These are phyloP conservation scores for Rhinogobio ventralis DNA, from an alignment of 2,797 vertebrate species.

Conservation along the genomic window DNA sequence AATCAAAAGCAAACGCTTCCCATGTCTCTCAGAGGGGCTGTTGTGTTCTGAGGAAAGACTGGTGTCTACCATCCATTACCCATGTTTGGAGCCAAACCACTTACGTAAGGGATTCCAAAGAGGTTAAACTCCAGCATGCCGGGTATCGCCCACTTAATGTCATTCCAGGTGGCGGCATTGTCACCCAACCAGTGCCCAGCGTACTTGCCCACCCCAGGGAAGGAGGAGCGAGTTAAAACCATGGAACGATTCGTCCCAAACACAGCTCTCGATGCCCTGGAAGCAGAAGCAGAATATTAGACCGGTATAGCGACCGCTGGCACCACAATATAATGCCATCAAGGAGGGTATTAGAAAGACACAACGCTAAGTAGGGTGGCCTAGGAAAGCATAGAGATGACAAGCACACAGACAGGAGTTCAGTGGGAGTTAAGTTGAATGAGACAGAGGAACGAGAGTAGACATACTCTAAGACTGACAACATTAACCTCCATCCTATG, in stretches of 20 bases:
- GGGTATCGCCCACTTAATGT: slow-evolving; percentile 92
- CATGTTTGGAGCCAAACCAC: slow-evolving; percentile 62
- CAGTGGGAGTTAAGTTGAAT: slow-evolving; percentile 34
- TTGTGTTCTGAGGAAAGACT: slow-evolving; percentile 46
- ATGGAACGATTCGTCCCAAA: slow-evolving; percentile 86
- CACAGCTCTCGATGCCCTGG: slow-evolving; percentile 81
- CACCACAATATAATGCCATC: neutral
- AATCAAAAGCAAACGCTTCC: slow-evolving; percentile 11
- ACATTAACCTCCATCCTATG: neutral
- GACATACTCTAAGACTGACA: no score
- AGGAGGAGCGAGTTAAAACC: slow-evolving; percentile 91
- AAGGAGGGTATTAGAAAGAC: neutral
- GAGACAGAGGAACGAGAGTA: slow-evolving; percentile 23
- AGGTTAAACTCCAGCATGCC: slow-evolving; percentile 94
- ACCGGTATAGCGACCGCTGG: neutral
- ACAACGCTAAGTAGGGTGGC: neutral
- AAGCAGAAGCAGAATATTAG: slow-evolving; percentile 23
- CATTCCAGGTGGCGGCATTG: slow-evolving; percentile 92
- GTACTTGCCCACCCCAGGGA: slow-evolving; percentile 92
- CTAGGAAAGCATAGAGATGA: neutral
- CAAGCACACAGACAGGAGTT: slow-evolving; percentile 45
- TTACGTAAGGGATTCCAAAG: slow-evolving; percentile 93
- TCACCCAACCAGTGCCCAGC: slow-evolving; percentile 95
- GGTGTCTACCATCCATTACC: slow-evolving; percentile 59
- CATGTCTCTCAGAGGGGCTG: slow-evolving; percentile 20